Evolutionary conservation across 1,140 invertebrate genomes (phyloP), one percentile per base, ranked within the genome.

Genomic region (Cydia strobilella): DNA sequence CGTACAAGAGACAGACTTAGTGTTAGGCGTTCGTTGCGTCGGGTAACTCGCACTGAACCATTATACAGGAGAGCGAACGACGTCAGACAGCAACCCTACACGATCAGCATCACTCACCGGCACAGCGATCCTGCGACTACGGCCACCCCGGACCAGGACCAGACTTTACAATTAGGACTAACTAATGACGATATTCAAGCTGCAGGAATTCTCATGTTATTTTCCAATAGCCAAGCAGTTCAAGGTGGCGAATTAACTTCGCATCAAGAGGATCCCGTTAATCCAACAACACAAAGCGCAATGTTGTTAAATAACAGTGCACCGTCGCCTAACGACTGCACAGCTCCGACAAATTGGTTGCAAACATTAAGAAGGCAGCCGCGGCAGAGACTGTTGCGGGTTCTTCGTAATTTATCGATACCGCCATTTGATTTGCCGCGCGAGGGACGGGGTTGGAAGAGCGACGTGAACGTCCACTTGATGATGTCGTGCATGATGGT

Each of bases 401-500:
- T 69, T 39, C 27, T 69, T 35, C 27, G 31, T 18, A 69, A 35
- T 35, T 35, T 69, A 35, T 18, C 27, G 42, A 15, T 63, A 20
- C 62, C 71, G 9, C 39, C 59, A 20, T 73, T 42, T 62, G 65
- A 59, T 9, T 35, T 18, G 6, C 15, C 65, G 65, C 31, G 31
- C 31, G 18, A 59, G 35, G 23, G 31, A 3, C 65, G n/a, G 5
- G 31, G n/a, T 35, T 42, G 65, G 65, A 69, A 69, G 7, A 69
- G n/a, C 27, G 65, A 69, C 65, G 27, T 69, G 15, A 69, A 31
- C 27, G 18, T 18, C 6, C 27, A 69, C 15, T 42, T 69, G 65
- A 39, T 69, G 65, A 35, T 69, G 65, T 69, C 65, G 13, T 69
- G 65, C 31, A 69, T 69, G 65, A 69, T 69, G 65, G 65, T 69